Evolutionary conservation across 2,797 vertebrate genomes (phyloP), one percentile per base, ranked within the genome.

Genomic region (Myiothlypis coronata): DNA sequence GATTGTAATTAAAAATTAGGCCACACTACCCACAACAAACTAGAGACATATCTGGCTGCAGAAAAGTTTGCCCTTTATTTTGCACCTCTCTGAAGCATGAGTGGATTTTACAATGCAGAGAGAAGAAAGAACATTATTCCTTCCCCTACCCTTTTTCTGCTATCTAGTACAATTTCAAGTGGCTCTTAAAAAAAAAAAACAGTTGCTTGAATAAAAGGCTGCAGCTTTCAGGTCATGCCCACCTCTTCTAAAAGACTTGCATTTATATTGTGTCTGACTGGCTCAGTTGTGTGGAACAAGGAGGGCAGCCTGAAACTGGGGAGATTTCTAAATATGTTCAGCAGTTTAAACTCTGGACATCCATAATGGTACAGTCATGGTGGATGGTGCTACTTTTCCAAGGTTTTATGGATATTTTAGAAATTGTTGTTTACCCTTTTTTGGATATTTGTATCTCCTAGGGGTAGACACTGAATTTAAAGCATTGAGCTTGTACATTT

Each of bases 1-100:
- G 35, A 43, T 12, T 86, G 76, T 88, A 90, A 96, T 95, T 95
- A 95, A 95, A 87, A 79, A 74, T 41, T 76, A 86, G 63, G 34
- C 28, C 70, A 57, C 23, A 57, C 55, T 57, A 35, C 15, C n/a
- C 55, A 43, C 81, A 79, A 87, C 59, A 81, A 90, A 47, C 47
- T 41, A 35, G 43, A 86, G 39, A 46, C 21, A n/a, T 61, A 47
- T 46, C 13, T 57, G n/a, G 39, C 59, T 87, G 23, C 61, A 67
- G 30, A 70, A 90, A 47, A 28, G 4, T 53, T 89, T 76, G 10
- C 9, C 47, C 46, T 89, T 76, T 82, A 55, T 83, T 61, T 35
- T 82, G 21, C 64, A 35, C 50, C 28, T 81, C 22, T 74, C 24
- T 71, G n/a, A 37, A 65, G 4, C 52, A n/a, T 10, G 2, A 74